Evolutionary conservation across 1,140 invertebrate genomes (phyloP), one percentile per base, ranked within the genome.

Genomic region (Drosophila azteca): DNA sequence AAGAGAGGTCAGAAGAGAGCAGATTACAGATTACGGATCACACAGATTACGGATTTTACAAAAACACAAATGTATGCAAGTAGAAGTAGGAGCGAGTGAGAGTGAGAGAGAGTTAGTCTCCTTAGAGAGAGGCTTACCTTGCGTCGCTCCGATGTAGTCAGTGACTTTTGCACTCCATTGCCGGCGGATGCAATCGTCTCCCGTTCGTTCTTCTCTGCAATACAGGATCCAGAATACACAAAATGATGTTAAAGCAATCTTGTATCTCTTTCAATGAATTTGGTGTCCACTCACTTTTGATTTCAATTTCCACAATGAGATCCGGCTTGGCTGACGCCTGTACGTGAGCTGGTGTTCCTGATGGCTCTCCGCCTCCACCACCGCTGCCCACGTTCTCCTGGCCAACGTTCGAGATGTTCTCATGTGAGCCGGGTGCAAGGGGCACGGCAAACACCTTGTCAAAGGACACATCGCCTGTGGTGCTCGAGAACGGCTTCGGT

Each of bases 391-490:
- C 70, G 5, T 49, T 77, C 20, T 88, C 84, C 61, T 85, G 79
- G 6, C 74, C 79, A 26, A 90, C 79, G 45, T 58, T 78, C 6
- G 83, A 79, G n/a, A 90, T 88, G 52, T 91, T 91, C 72, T 93
- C 61, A 91, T 92, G 60, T 7, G 93, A 91, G 17, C 94, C 94
- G 0, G 95, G 96, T 0, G 94, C 95, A 11, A 94, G 90, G 0
- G 95, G 96, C 3, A 96, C 96, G 1, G 94, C 95, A 84, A 96
- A 96, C 3, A 96, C 95, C 84, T 96, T 95, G 83, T 96, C 95
- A 71, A 96, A 96, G 0, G 94, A 95, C 79, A 96, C 95, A 67
- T 95, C 94, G 15, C 94, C 93, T 0, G 94, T 94, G 20, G 95
- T 95, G 20, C 95, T 94, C 46, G 96, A 96, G 79, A 96, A 97